A percentile compares a stretch with the other conserved stretches of the same genome.
phyloP scores from a whole-genome alignment of 2,888 invertebrate genomes.

The Pachycephus smyrnensis region DNA sequence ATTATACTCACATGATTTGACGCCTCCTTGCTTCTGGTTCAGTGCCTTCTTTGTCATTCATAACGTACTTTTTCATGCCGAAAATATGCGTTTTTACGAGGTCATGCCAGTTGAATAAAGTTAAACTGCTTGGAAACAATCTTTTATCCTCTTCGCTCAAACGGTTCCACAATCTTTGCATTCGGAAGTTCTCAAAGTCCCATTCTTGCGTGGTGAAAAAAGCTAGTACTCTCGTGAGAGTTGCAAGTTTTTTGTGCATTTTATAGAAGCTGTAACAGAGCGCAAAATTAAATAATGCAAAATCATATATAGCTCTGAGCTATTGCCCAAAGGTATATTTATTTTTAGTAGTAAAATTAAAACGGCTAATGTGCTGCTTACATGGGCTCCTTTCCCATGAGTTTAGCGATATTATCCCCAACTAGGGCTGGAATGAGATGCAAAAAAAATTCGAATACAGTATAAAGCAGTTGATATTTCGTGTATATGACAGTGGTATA shows the following conservation, averaged over 20 bases:
- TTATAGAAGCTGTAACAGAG: constrained; percentile 70
- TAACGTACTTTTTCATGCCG: constrained; percentile 78
- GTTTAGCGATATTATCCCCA: constrained; percentile 74
- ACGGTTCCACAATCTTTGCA: constrained; percentile 69
- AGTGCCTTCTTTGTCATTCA: constrained; percentile 71
- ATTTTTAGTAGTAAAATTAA: too few relatives aligned
- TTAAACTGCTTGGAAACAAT: constrained; percentile 78
- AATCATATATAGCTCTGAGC: too few relatives aligned
- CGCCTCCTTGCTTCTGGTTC: not conserved
- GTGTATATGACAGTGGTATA: not conserved
- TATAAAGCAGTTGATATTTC: constrained; percentile 68
- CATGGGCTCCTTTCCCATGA: constrained; percentile 79
- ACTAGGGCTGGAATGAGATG: constrained; percentile 81
- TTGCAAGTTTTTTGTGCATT: constrained; percentile 72
- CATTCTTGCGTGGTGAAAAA: constrained; percentile 84
- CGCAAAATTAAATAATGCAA: too few relatives aligned
- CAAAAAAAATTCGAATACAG: constrained; percentile 75
- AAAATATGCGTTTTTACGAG: constrained; percentile 75
- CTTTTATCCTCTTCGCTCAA: constrained; percentile 72
- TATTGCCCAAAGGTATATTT: too few relatives aligned
- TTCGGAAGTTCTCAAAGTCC: constrained; percentile 77
- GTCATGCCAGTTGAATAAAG: constrained; percentile 77
- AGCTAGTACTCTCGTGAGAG: constrained; percentile 74
- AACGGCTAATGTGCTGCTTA: constrained; percentile 66
- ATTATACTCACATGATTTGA: constrained; percentile 3